A percentile compares a stretch with the other conserved stretches of the same genome.
These are phyloP conservation scores for Aleiodes sp. DNA, from an alignment of 1,140 invertebrate genomes.

Conservation along the genomic window DNA sequence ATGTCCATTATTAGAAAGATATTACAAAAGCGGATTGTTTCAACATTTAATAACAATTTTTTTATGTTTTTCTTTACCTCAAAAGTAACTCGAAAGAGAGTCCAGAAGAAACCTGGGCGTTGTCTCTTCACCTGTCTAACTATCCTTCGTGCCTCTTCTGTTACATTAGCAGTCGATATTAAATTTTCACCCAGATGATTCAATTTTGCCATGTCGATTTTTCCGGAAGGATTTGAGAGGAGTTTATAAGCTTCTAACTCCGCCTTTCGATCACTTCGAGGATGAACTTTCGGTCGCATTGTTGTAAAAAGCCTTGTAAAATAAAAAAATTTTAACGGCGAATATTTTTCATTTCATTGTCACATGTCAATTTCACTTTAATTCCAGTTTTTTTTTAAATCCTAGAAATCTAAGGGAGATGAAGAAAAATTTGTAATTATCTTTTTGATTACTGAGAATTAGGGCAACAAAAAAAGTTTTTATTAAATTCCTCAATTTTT, in stretches of 20 bases:
- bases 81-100: constrained; percentile 59
- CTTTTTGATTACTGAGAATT: no score
- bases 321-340: no score
- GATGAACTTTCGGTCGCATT: no score
- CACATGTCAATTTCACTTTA: no score
- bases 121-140: constrained; percentile 52
- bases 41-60: constrained; percentile 7
- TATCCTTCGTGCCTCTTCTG: constrained; percentile 46
- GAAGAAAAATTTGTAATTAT: no score
- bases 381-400: no score
- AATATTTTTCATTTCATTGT: no score
- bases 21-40: constrained; percentile 17
- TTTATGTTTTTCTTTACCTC: constrained; percentile 50
- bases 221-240: neutral
- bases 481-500: no score
- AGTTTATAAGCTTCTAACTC: neutral
- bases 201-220: constrained; percentile 25
- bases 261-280: neutral
- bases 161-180: constrained; percentile 29
- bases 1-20: constrained; percentile 9
- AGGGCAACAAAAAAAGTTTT: no score
- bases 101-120: constrained; percentile 66
- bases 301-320: no score
- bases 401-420: no score
- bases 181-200: constrained; percentile 30